Evolutionary conservation across 64 coral and sea anemone species (phyloP), one percentile per base, ranked within the genome.

Genomic region (Platygyra sinensis): DNA sequence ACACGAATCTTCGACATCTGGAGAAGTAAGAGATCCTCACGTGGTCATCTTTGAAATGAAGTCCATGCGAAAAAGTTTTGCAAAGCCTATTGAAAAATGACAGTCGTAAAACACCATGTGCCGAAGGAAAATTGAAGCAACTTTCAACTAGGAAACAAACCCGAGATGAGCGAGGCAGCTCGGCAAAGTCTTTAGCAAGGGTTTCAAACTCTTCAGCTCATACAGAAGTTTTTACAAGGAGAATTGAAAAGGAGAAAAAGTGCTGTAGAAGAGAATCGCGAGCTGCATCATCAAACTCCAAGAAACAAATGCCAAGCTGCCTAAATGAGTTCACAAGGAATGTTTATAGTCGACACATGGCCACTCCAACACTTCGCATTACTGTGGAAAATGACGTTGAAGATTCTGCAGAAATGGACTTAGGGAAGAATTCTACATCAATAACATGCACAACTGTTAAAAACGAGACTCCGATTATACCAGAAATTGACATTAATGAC

Each of bases 261-360:
- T n/a, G 13, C 14, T 7, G 10, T 36, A 39, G 20, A 71, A 72
- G 72, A 22, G 36, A 49, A 28, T 8, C 65, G 9, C 65, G 7
- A 25, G 65, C 0, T n/a, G 50, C 52, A 8, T 25, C 31, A 15
- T 76, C 64, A 74, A 75, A 6, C 18, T 14, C 15, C 30, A 62
- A 32, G 14, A 16, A 86, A 62, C 39, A 59, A 61, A 39, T 30
- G 52, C 1, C 55, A 83, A 46, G 5, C 27, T 10, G 54, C 24
- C 33, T 5, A 65, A 75, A 22, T 19, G 7, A 50, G 32, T 60
- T 25, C 49, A 22, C 25, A 25, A 69, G 62, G 5, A 85, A 71
- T 67, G 32, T 85, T 83, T 94, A 89, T 19, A 89, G 92, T 19
- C 74, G 87, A 71, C 87, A 89, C 60, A 74, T 71, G 60, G 89